Percentiles rank a stretch among this genome's conserved stretches.
Conservation (phyloP, 2,888 invertebrate genomes). For the Ophonus ardosiacus region DNA sequence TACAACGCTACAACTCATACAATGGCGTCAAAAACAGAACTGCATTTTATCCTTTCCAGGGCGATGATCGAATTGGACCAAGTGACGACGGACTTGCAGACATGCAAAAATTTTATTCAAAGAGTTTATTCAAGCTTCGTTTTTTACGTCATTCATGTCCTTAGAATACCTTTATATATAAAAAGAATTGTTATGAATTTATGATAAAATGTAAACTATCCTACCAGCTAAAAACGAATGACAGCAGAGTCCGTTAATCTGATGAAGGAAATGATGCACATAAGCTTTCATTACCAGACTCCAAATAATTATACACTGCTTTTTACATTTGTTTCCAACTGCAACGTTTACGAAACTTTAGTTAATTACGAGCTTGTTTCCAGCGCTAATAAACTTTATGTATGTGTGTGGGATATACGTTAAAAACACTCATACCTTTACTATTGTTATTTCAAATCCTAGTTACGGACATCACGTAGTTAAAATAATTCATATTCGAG, state of each 20-base stretch:
- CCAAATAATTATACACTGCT: neutral
- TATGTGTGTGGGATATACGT: neutral
- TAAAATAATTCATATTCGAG: neutral
- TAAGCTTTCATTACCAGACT: constrained; percentile 17
- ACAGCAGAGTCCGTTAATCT: neutral
- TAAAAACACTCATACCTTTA: neutral
- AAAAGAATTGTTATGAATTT: too few relatives aligned
- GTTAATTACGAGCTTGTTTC: constrained; percentile 37
- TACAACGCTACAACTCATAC: too few relatives aligned
- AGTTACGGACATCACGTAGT: neutral
- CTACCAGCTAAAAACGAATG: too few relatives aligned
- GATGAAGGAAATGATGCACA: constrained; percentile 19
- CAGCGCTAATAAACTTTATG: constrained; percentile 23
- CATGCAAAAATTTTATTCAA: too few relatives aligned
- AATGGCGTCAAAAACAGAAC: too few relatives aligned
- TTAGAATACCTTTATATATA: too few relatives aligned
- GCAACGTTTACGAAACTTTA: constrained; percentile 6
- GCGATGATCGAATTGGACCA: too few relatives aligned
- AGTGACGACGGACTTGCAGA: too few relatives aligned
- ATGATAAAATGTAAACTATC: too few relatives aligned
- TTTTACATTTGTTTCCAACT: constrained; percentile 5
- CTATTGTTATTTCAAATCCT: neutral
- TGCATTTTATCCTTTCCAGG: too few relatives aligned
- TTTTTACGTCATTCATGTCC: too few relatives aligned
- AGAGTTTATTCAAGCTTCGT: too few relatives aligned